phyloP scores from a whole-genome alignment of 1,140 invertebrate genomes.

The Brachionus sp. region DNA sequence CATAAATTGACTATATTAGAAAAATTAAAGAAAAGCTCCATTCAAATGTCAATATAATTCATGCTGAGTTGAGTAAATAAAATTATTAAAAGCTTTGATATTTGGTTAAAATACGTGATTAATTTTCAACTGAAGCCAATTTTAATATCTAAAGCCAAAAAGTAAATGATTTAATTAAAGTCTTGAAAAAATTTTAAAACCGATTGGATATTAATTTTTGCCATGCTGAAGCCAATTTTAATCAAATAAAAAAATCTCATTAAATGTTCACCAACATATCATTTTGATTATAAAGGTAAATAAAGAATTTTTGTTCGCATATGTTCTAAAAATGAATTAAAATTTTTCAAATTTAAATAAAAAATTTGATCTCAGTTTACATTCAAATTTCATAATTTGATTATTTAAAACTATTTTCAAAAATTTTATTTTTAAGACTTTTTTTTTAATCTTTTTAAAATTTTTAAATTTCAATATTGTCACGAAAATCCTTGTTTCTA shows the following conservation, averaged over 20 bases:
- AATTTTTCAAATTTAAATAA: too few species aligned
- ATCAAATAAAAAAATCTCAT: background rate
- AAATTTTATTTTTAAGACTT: too few species aligned
- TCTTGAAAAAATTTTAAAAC: background rate
- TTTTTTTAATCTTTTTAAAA: too few species aligned
- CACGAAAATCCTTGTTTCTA: too few species aligned
- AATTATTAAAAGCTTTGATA: background rate
- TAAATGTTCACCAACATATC: background rate
- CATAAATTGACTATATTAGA: background rate
- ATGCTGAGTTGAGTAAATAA: background rate
- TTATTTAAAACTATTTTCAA: too few species aligned
- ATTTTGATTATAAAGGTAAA: background rate
- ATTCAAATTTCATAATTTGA: too few species aligned
- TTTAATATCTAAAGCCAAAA: background rate
- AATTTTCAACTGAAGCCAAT: background rate
- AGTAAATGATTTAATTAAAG: background rate
- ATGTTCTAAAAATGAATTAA: too few species aligned
- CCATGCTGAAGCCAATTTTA: background rate
- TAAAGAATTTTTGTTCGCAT: background rate
- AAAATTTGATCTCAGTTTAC: too few species aligned
- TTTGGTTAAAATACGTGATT: background rate
- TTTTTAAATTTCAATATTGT: too few species aligned
- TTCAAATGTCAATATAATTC: background rate
- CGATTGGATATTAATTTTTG: background rate
- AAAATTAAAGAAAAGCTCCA: background rate